phyloP scores from a whole-genome alignment of 2,797 vertebrate species.

The Myripristis jacobus region DNA sequence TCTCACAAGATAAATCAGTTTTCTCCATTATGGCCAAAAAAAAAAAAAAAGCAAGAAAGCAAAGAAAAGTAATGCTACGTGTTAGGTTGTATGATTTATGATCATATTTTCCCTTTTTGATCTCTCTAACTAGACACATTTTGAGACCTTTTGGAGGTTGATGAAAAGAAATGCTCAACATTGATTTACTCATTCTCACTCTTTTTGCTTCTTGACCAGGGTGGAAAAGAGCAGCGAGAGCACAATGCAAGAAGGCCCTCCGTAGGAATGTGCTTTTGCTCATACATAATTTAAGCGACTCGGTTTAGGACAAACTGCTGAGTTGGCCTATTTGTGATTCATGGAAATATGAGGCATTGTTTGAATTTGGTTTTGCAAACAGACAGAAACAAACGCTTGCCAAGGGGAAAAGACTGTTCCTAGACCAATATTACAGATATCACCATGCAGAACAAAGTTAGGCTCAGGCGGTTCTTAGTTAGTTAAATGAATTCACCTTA shows the following conservation, averaged over 20 bases:
- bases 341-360: conserved; percentile 37
- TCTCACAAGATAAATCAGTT: too few relatives aligned
- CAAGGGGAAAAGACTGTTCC: conserved; percentile 15
- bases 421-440: conserved; percentile 19
- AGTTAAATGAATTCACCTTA: background rate
- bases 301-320: conserved; percentile 59
- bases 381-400: conserved; percentile 18
- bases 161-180: background rate
- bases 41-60: too few relatives aligned
- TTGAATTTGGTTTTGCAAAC: conserved; percentile 51
- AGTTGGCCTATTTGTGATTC: conserved; percentile 60
- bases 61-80: background rate
- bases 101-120: background rate
- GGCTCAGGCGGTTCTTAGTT: conserved; percentile 17
- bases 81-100: background rate
- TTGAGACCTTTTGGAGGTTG: background rate
- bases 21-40: too few relatives aligned
- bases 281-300: conserved; percentile 66
- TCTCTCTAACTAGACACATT: background rate
- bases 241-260: conserved; percentile 3
- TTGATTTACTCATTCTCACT: too few relatives aligned
- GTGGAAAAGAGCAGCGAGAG: background rate
- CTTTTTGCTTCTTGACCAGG: background rate
- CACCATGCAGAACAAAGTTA: conserved; percentile 7
- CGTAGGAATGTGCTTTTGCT: conserved; percentile 32